Base-by-base conservation (phyloP, 2,888 invertebrate species). In the Tryphoninae sp. region DNA sequence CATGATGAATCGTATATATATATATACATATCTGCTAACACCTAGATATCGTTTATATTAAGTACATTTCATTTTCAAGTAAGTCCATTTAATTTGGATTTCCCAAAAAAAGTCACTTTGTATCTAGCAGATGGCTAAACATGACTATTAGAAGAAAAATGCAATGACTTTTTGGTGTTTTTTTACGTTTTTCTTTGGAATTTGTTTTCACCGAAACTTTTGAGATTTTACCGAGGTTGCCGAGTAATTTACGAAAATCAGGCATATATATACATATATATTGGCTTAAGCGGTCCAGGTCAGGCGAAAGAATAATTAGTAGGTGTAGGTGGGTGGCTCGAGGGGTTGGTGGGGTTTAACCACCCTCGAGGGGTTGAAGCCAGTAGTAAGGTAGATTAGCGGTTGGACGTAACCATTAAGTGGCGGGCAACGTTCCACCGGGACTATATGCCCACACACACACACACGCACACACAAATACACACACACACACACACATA, bases 221-320 rank as follows among this genome's bases (percentile, higher is more conserved):
- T 33, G 33, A 33, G 33, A 33, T 33, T 33, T 33, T 33, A 33
- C 6, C 6, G 33, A 4, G 33, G 6, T 33, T 7, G 33, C 33
- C 7, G 6, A 6, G 33, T 33, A 45, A 45, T 45, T 45, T 45
- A 45, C 45, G 45, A 45, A 45, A 45, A 45, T 45, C 2, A 13
- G 45, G 7, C 45, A 3, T 45, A 45, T 45, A 13, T 45, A 3
- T 45, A 13, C 1, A 45, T 45, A 13, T 67, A 59, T 76, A 13
- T 33, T 23, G 77, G 82, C 73, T 83, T 83, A 84, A 86, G 84
- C 84, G 84, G 82, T 82, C 13, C 77, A 85, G 84, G 85, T 86
- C 85, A 86, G 86, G 86, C 84, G 86, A 89, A 89, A 89, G 88
- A 88, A 89, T 89, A 89, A 89, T 88, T 88, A 88, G 89, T 87